Conservation (phyloP, 2,888 invertebrate genomes). For the Lomographa bimaculata region DNA sequence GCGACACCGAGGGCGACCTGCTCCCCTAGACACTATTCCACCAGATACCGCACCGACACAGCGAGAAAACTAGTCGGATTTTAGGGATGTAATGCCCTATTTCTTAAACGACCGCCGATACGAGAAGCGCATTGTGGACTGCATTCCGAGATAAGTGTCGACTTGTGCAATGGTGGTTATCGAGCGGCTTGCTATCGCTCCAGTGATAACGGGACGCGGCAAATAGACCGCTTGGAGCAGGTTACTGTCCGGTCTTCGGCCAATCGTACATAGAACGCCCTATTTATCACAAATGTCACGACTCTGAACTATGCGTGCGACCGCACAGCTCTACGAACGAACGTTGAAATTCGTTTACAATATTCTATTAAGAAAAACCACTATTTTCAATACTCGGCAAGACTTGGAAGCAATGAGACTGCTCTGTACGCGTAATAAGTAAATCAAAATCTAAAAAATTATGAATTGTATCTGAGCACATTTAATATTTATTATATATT, state of each 20-base stretch:
- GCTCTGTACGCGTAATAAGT: too few relatives aligned
- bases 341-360: slow-evolving; percentile 33
- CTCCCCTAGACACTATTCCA: slow-evolving; percentile 46
- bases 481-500: too few relatives aligned
- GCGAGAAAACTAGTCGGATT: slow-evolving; percentile 27
- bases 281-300: slow-evolving; percentile 50
- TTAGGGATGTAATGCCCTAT: slow-evolving; percentile 34
- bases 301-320: slow-evolving; percentile 10
- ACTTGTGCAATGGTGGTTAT: slow-evolving; percentile 64
- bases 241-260: slow-evolving; percentile 48
- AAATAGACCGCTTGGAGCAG: slow-evolving; percentile 56
- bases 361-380: too few relatives aligned
- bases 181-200: slow-evolving; percentile 60
- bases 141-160: slow-evolving; percentile 67
- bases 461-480: too few relatives aligned
- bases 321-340: slow-evolving; percentile 23
- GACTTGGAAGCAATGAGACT: too few relatives aligned
- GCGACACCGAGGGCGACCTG: slow-evolving; percentile 53
- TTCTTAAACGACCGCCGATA: slow-evolving; percentile 58
- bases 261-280: slow-evolving; percentile 51
- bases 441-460: too few relatives aligned
- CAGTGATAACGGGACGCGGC: slow-evolving; percentile 66
- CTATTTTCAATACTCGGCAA: slow-evolving; percentile 45
- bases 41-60: slow-evolving; percentile 42
- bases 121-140: slow-evolving; percentile 59